Conservation (phyloP, 2,888 invertebrate genomes). For the Plagodis dolabraria region DNA sequence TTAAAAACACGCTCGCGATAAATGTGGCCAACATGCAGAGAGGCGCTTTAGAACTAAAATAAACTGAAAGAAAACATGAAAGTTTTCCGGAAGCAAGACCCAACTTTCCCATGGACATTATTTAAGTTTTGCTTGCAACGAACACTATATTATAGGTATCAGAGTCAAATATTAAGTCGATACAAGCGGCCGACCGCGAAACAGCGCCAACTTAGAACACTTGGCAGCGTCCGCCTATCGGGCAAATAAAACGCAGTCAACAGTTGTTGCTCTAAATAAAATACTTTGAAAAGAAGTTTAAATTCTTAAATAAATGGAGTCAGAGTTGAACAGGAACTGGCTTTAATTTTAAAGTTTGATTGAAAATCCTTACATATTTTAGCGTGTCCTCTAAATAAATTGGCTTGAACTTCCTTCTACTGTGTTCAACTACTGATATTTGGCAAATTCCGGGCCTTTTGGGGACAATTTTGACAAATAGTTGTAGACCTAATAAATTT, state of each 20-base stretch:
- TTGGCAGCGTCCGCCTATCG: slow-evolving; percentile 73
- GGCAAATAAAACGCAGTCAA: slow-evolving; percentile 78
- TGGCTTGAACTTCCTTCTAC: slow-evolving; percentile 55
- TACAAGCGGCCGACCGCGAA: slow-evolving; percentile 73
- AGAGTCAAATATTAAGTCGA: slow-evolving; percentile 72
- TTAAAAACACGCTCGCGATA: slow-evolving; percentile 68
- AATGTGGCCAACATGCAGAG: slow-evolving; percentile 64
- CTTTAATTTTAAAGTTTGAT: slow-evolving; percentile 43
- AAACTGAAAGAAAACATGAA: slow-evolving; percentile 70
- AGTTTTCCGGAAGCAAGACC: slow-evolving; percentile 65
- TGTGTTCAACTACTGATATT: slow-evolving; percentile 51
- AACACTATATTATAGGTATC: slow-evolving; percentile 74
- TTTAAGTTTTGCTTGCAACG: slow-evolving; percentile 71
- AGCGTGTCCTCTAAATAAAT: slow-evolving; percentile 63
- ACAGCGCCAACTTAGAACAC: slow-evolving; percentile 65
- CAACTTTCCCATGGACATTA: slow-evolving; percentile 76
- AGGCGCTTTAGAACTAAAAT: slow-evolving; percentile 72
- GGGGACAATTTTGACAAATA: slow-evolving; percentile 82
- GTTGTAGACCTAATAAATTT: slow-evolving; percentile 80
- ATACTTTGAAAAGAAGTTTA: slow-evolving; percentile 27
- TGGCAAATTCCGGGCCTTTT: slow-evolving; percentile 69
- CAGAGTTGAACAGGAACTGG: slow-evolving; percentile 21
- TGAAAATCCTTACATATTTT: slow-evolving; percentile 53
- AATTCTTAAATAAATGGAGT: slow-evolving; percentile 24
- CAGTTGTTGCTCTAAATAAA: slow-evolving; percentile 53